Base-by-base conservation (phyloP, 2,888 invertebrate species). In the Drosophila paramelanica region DNA sequence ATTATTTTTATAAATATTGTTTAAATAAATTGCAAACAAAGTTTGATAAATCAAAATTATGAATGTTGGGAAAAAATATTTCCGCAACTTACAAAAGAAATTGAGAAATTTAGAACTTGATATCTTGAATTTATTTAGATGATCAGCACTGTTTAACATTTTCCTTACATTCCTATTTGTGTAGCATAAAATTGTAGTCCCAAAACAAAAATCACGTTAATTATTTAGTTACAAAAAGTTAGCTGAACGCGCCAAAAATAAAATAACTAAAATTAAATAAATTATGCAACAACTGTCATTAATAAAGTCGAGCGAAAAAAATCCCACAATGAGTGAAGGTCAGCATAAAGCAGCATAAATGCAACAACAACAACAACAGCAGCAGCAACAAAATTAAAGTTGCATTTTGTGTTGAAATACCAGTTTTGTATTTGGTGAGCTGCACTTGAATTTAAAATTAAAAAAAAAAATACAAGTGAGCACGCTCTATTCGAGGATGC, bases 231-330 rank as follows among this genome's bases (percentile, higher is more conserved):
- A 64, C 62, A 31, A 77, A 81, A 73, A 61, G 64, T 65, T 58
- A 33, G 47, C 39, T 49, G 53, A 60, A 50, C 75, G 56, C 51
- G 59, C 82, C 79, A 83, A 80, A 80, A 81, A 77, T 57, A 51
- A 57, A 45, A 65, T 52, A 50, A 45, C 42, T 61, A 42, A 72
- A 66, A 79, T 82, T 73, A 73, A 80, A 86, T 80, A 85, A 89
- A 89, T 89, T 85, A 89, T 85, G 89, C 88, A 85, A 84, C 89
- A 71, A 80, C 77, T 81, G 81, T 81, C 89, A 89, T 84, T 85
- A 85, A 85, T 87, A 85, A 89, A 79, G 82, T 79, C 79, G 77
- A 87, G 73, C 67, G 77, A 45, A 57, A 72, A 83, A 86, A 77
- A 81, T 85, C 87, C 87, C 89, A 87, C 89, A 84, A 84, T 87